Conservation (phyloP, 2,888 invertebrate genomes). For the Ectemnius lituratus region DNA sequence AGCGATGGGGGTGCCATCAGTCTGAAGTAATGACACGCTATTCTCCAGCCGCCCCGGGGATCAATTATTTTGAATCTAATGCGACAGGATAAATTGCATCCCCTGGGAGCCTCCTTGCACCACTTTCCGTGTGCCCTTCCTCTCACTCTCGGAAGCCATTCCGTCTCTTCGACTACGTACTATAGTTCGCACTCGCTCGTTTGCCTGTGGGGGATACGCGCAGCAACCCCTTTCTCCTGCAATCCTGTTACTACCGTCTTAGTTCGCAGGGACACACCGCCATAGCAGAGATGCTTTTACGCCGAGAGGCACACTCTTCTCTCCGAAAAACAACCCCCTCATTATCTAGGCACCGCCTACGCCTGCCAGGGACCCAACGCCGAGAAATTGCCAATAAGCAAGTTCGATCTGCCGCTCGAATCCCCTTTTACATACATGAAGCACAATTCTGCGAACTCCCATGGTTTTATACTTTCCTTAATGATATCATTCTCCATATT, state of each 20-base stretch:
- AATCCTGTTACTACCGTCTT: not conserved
- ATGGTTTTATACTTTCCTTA: not conserved
- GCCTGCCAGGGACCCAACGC: conserved; percentile 26
- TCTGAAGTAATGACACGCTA: conserved; percentile 68
- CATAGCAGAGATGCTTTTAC: conserved; percentile 45
- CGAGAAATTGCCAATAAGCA: conserved; percentile 56
- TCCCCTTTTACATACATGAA: conserved; percentile 25
- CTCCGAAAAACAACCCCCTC: conserved; percentile 53
- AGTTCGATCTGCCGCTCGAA: conserved; percentile 39
- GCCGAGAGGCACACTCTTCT: conserved; percentile 40
- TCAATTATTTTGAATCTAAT: conserved; percentile 74
- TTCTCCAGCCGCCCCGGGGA: conserved; percentile 66
- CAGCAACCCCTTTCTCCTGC: not conserved
- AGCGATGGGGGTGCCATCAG: conserved; percentile 57
- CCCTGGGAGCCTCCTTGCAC: conserved; percentile 45
- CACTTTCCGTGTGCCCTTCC: not conserved
- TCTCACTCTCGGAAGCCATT: conserved; percentile 7
- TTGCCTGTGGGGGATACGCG: not conserved
- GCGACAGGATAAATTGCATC: conserved; percentile 68
- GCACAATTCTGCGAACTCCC: conserved; percentile 10
- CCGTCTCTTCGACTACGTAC: conserved; percentile 10
- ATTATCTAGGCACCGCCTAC: conserved; percentile 30
- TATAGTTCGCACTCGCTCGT: not conserved
- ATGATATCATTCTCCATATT: not conserved
- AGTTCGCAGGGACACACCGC: not conserved